These are phyloP conservation scores for Tinea trinotella DNA, from an alignment of 2,888 invertebrate species.

Conservation along the genomic window DNA sequence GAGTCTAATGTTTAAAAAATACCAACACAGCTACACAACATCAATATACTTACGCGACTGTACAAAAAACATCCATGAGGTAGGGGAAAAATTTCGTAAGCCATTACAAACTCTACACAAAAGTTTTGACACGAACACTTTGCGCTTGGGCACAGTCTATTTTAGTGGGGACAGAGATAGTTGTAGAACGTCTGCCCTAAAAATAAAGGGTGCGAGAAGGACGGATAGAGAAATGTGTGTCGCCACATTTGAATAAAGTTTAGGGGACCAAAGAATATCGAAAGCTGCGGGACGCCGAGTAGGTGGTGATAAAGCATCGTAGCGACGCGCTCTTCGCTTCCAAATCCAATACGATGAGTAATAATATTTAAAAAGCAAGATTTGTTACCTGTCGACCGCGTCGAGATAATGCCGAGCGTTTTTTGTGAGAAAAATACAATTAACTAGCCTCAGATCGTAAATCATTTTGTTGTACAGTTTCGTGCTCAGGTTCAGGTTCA, in stretches of 20 bases:
- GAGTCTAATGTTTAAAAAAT: constrained; percentile 29
- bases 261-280: constrained; percentile 61
- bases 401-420: constrained; percentile 59
- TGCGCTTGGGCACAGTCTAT: constrained; percentile 73
- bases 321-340: constrained; percentile 56
- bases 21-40: constrained; percentile 63
- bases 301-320: constrained; percentile 73
- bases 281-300: constrained; percentile 68
- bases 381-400: constrained; percentile 69
- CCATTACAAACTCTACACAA: constrained; percentile 66
- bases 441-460: constrained; percentile 59
- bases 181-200: constrained; percentile 41
- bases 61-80: constrained; percentile 61
- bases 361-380: constrained; percentile 71
- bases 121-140: constrained; percentile 71
- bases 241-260: constrained; percentile 68
- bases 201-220: constrained; percentile 45
- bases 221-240: constrained; percentile 54
- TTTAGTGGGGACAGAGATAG: constrained; percentile 63
- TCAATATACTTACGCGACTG: constrained; percentile 60
- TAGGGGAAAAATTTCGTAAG: constrained; percentile 70
- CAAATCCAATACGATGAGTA: constrained; percentile 72
- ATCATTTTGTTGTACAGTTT: constrained; percentile 55
- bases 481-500: constrained; percentile 39
- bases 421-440: constrained; percentile 68